A percentile compares a stretch with the other conserved stretches of the same genome.
Evolutionary conservation across 2,888 invertebrate genomes (phyloP).

Genomic region (Pristionchus exspectatus): DNA sequence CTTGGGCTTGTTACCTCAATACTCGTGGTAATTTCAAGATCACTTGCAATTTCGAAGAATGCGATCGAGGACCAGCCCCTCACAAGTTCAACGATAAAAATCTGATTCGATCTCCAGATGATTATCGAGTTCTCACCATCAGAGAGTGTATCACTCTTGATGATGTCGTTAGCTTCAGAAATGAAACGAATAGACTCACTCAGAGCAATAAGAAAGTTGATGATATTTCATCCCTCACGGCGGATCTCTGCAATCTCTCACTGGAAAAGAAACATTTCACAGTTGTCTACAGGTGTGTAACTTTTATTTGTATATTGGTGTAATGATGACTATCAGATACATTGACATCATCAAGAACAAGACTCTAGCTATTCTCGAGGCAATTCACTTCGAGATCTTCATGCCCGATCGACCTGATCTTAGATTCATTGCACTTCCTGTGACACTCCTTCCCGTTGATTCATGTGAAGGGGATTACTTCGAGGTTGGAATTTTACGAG

Average conservation of each 20-base stretch:
- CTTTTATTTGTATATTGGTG: not conserved
- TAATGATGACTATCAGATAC: not conserved
- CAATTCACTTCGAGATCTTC: slow-evolving; percentile 26
- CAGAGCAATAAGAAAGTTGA: not conserved
- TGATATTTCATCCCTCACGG: not conserved
- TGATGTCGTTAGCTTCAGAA: not conserved
- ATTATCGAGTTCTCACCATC: not conserved
- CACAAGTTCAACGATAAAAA: not conserved
- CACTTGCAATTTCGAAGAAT: not conserved
- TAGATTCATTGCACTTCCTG: not conserved
- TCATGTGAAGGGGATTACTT: slow-evolving; percentile 23
- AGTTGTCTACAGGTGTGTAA: not conserved
- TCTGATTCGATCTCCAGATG: not conserved
- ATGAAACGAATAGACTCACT: not conserved
- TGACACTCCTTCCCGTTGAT: not conserved
- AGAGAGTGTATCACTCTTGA: slow-evolving; percentile 10
- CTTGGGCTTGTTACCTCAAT: slow-evolving; percentile 2
- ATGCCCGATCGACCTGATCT: slow-evolving; percentile 31
- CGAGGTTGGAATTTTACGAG: not conserved
- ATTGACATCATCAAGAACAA: not conserved
- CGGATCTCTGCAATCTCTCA: not conserved
- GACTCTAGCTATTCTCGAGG: not conserved
- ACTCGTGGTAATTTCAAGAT: not conserved
- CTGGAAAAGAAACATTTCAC: not conserved
- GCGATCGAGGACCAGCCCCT: not conserved